These are phyloP conservation scores for Spinus pinus DNA, from an alignment of 2,797 vertebrate genomes.

Conservation along the genomic window DNA sequence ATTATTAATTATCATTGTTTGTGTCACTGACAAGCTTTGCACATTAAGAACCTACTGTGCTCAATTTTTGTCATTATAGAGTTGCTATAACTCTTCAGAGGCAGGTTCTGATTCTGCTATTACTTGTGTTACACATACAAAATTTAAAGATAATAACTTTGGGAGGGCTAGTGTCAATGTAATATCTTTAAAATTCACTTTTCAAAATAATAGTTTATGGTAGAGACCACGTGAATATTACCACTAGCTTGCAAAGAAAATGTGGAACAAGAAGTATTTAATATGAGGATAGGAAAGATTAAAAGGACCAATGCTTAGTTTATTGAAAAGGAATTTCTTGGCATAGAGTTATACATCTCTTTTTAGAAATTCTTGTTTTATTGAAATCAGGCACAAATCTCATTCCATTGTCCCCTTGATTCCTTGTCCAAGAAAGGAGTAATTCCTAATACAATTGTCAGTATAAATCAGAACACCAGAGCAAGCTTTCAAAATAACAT, in stretches of 20 bases:
- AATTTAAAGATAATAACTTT: neutral
- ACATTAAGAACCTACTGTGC: rapidly evolving
- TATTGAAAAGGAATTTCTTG: neutral
- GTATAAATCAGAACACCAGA: constrained; percentile 22
- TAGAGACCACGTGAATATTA: neutral
- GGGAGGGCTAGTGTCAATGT: neutral
- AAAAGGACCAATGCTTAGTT: neutral
- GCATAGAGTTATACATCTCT: neutral
- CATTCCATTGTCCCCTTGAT: neutral
- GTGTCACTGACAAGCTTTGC: neutral
- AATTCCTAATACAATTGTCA: neutral
- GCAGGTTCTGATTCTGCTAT: neutral
- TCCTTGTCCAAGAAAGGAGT: neutral
- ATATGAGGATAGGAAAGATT: neutral
- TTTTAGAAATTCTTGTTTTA: neutral
- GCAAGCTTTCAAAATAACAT: neutral
- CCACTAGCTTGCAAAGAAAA: neutral
- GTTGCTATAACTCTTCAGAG: neutral
- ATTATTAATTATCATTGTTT: neutral
- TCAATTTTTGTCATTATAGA: neutral
- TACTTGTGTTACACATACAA: neutral
- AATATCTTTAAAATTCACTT: neutral
- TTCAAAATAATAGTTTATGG: neutral
- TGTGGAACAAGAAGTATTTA: neutral
- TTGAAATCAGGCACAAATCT: neutral